These are phyloP conservation scores for Beris chalybata DNA, from an alignment of 2,888 invertebrate genomes.

Conservation along the genomic window DNA sequence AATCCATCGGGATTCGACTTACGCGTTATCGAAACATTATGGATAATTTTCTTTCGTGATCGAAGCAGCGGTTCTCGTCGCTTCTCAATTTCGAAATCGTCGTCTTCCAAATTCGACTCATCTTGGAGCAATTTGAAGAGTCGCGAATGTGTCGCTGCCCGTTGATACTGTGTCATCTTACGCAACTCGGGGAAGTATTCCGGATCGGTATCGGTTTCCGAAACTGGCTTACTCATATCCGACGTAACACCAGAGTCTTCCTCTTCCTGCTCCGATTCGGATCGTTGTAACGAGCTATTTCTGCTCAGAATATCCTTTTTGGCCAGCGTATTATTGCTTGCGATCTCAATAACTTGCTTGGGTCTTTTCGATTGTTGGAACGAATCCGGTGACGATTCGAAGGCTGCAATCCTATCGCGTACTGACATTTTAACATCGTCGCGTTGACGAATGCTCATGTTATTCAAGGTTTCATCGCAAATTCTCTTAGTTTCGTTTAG, in stretches of 20 bases:
- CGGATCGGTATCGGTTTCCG: constrained; percentile 66
- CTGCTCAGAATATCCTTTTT: constrained; percentile 49
- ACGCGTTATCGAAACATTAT: constrained; percentile 56
- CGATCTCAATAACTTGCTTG: constrained; percentile 26
- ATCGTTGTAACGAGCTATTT: constrained; percentile 53
- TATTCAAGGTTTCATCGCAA: constrained; percentile 21
- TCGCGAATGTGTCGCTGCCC: constrained; percentile 73
- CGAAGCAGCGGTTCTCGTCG: constrained; percentile 44
- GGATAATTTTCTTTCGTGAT: constrained; percentile 52
- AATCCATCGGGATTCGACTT: constrained; percentile 51
- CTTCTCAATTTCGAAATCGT: constrained; percentile 42
- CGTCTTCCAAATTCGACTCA: constrained; percentile 49
- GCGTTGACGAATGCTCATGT: constrained; percentile 14
- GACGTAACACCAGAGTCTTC: constrained; percentile 74
- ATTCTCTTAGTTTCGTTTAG: constrained; percentile 14
- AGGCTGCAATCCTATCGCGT: constrained; percentile 51
- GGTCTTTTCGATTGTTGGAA: constrained; percentile 32
- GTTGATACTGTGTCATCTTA: constrained; percentile 65
- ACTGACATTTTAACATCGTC: constrained; percentile 50
- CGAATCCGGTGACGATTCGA: constrained; percentile 45
- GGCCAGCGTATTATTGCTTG: constrained; percentile 44
- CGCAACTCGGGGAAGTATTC: constrained; percentile 63
- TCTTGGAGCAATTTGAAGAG: constrained; percentile 68
- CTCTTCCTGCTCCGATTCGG: constrained; percentile 61
- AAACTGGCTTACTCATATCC: constrained; percentile 68